Base-by-base conservation (phyloP, 2,888 invertebrate genomes). In the Meliscaeva auricollis region DNA sequence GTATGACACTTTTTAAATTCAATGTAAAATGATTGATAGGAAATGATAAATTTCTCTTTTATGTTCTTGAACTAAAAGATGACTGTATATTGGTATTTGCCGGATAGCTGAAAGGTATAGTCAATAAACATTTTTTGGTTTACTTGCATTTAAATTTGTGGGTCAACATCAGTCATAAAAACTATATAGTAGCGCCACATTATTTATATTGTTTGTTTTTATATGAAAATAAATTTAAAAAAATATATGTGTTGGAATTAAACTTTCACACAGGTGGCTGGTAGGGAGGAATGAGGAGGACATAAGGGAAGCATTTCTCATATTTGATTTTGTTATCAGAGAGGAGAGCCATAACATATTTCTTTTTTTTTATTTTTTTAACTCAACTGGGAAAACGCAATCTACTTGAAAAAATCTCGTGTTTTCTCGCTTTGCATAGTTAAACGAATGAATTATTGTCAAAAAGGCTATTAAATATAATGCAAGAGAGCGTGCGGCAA, bases 401-500 rank as follows among this genome's bases (percentile, higher is more conserved):
- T 74, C 74, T 68, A 54, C 35, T 22, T 46, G 22, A 20, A 35
- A 68, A 44, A 69, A 69, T 68, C 68, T 68, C 58, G 72, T 79
- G 78, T 79, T 79, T 77, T 79, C 73, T 73, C 66, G 58, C 74
- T 80, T 74, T 80, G 68, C 80, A 80, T 62, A 74, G 74, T 74
- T 74, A 69, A 80, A 69, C 38, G 68, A 80, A 80, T 80, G 74
- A 80, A 60, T 74, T 80, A 80, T 80, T 80, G 80, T 80, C 68
- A 80, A 80, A 74, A 80, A 52, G 50, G 74, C 68, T 74, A 69
- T 80, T 74, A 80, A 68, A 79, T 68, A 68, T 74, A 79, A 74
- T 79, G 73, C 66, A 73, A 74, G 58, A 58, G 60, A 68, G 68
- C 52, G 80, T 74, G 74, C 73, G 68, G 60, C 74, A 46, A 46